Base-by-base conservation (phyloP, 2,113 vertebrate species). In the Pycnonotus jocosus region DNA sequence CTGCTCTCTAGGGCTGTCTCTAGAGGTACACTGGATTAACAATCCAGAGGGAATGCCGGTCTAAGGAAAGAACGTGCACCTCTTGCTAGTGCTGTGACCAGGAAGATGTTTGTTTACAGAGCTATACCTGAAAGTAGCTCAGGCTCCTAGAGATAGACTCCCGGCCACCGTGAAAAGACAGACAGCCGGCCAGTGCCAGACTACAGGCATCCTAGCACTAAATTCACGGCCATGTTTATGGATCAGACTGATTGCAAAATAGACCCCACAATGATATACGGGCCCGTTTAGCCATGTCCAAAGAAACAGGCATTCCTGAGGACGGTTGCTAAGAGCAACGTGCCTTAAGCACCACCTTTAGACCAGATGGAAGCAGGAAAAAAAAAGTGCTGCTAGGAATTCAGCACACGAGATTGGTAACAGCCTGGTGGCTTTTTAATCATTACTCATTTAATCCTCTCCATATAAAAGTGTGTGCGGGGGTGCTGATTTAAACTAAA, bases 251-350 rank as follows among this genome's bases (percentile, higher is more conserved):
- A 86, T 66, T 9, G 88, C 62, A 81, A 90, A 88, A 92, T 8
- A 94, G 64, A 94, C 30, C 50, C 80, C 53, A 64, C 81, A 73
- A 24, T 92, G 81, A 95, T 92, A 85, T 15, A 90, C 14, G 30
- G 77, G 95, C 64, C 64, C 82, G 13, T 92, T 94, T 95, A 91
- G 93, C 91, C 87, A 74, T 83, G 77, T 88, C 96, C 93, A 97
- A 93, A 97, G 96, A 97, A 97, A 93, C 73, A 96, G 90, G 96
- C 96, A 97, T 98, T 98, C 95, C 96, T 97, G 94, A 96, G 92
- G 96, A 97, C 44, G 96, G 98, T 98, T 99, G 98, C 98, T 98
- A 99, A 92, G 97, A 98, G 98, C 98, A 99, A 98, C 98, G 64
- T 97, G 78, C 85, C 81, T 97, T 94, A 98, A 98, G 95, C 95